These are phyloP conservation scores for Trypoxylon attenuatum DNA, from an alignment of 2,888 invertebrate species.

Conservation along the genomic window DNA sequence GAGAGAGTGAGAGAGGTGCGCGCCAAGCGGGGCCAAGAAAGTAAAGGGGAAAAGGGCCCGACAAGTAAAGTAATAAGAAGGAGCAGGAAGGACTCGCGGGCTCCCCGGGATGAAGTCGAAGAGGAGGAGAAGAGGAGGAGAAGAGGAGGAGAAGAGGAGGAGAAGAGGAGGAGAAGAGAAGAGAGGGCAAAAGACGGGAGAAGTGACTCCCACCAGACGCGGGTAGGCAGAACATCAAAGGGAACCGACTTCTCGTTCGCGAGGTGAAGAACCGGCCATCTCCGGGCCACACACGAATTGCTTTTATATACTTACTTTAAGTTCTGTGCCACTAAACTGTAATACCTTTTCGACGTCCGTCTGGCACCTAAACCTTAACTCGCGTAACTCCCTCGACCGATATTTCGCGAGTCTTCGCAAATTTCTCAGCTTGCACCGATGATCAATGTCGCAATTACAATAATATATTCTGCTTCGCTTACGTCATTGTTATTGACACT, in stretches of 20 bases:
- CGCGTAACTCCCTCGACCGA: slow-evolving; percentile 9
- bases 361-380: slow-evolving; percentile 13
- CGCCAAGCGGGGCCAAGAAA: neutral
- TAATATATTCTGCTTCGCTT: too few species aligned
- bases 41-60: slow-evolving; percentile 3
- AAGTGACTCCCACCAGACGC: slow-evolving; percentile 64
- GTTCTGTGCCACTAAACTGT: slow-evolving; percentile 65
- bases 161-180: slow-evolving; percentile 15
- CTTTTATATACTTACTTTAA: slow-evolving; percentile 73
- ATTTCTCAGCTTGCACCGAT: too few species aligned
- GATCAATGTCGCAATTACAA: too few species aligned
- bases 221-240: slow-evolving; percentile 72
- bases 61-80: neutral
- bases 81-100: too few species aligned
- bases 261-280: slow-evolving; percentile 75
- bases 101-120: too few species aligned
- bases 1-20: neutral
- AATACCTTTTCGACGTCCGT: slow-evolving; percentile 52
- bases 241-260: slow-evolving; percentile 74
- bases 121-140: slow-evolving; percentile 5
- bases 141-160: slow-evolving; percentile 12
- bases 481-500: too few species aligned
- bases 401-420: neutral
- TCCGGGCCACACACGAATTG: slow-evolving; percentile 75
- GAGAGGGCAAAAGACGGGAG: slow-evolving; percentile 48